phyloP scores from a whole-genome alignment of 1,140 invertebrate species.

The Vanessa tameamea region DNA sequence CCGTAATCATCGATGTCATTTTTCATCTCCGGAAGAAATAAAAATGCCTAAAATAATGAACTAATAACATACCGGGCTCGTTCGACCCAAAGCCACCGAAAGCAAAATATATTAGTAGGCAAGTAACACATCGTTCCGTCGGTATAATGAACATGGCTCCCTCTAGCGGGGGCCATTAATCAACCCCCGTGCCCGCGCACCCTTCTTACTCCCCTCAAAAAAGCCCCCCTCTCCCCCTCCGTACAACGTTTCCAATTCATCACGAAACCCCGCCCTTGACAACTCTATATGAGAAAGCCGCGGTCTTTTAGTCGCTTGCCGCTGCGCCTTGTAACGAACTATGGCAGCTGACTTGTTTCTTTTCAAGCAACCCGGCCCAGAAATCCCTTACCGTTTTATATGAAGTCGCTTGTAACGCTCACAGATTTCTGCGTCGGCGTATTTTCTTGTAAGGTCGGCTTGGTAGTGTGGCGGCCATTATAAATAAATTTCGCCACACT shows the following conservation, averaged over 20 bases:
- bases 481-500: slow-evolving; percentile 63
- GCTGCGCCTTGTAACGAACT: slow-evolving; percentile 32
- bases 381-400: slow-evolving; percentile 42
- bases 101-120: slow-evolving; percentile 78
- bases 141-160: slow-evolving; percentile 80
- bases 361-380: slow-evolving; percentile 38
- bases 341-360: slow-evolving; percentile 46
- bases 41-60: slow-evolving; percentile 77
- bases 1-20: slow-evolving; percentile 63
- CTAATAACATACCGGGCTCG: slow-evolving; percentile 64
- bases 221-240: slow-evolving; percentile 55
- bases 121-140: slow-evolving; percentile 76
- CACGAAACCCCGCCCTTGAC: slow-evolving; percentile 81
- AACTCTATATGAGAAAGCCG: slow-evolving; percentile 78
- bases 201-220: slow-evolving; percentile 59
- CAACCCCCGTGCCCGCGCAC: slow-evolving; percentile 60
- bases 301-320: slow-evolving; percentile 55
- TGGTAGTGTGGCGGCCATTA: slow-evolving; percentile 64
- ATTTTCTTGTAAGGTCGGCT: slow-evolving; percentile 67
- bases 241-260: slow-evolving; percentile 78
- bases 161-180: slow-evolving; percentile 71
- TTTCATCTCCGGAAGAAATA: slow-evolving; percentile 73
- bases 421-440: slow-evolving; percentile 47
- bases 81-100: slow-evolving; percentile 58
- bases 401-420: slow-evolving; percentile 39